A percentile compares a stretch with the other conserved stretches of the same genome.
Conservation (phyloP, 2,113 vertebrate species). For the Vimba vimba region DNA sequence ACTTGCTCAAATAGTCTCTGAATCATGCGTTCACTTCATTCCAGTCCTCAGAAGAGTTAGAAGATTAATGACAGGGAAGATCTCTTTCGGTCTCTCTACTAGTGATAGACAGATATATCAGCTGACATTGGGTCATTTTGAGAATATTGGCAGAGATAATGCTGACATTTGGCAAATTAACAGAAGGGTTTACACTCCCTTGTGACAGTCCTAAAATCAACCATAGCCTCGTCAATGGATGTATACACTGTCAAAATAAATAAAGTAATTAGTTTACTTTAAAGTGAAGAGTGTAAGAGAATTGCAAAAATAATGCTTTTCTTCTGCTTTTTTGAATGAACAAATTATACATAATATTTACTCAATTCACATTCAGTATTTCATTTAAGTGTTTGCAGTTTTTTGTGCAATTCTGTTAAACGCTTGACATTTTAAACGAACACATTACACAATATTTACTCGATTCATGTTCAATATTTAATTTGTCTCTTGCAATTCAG, state of each 20-base stretch:
- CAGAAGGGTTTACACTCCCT: not conserved
- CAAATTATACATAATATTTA: not conserved
- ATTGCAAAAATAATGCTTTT: not conserved
- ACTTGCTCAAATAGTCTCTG: constrained; percentile 8
- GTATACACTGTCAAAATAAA: not conserved
- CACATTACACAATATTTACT: not conserved
- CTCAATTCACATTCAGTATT: not conserved
- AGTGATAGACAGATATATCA: not conserved
- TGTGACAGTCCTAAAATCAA: too few species aligned
- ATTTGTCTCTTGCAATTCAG: not conserved
- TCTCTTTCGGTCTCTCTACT: not conserved
- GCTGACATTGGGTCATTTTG: not conserved
- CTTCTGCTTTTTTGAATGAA: not conserved
- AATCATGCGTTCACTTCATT: not conserved
- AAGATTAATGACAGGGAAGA: not conserved
- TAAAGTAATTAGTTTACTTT: not conserved
- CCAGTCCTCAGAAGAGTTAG: not conserved
- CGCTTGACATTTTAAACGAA: not conserved
- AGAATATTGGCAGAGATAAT: not conserved
- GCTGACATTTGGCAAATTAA: not conserved
- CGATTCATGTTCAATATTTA: not conserved
- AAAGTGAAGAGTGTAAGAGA: not conserved
- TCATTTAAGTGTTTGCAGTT: not conserved
- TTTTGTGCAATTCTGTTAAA: not conserved
- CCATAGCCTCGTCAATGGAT: not conserved